Conservation (phyloP, 2,797 vertebrate genomes). For the Caiman crocodilus region DNA sequence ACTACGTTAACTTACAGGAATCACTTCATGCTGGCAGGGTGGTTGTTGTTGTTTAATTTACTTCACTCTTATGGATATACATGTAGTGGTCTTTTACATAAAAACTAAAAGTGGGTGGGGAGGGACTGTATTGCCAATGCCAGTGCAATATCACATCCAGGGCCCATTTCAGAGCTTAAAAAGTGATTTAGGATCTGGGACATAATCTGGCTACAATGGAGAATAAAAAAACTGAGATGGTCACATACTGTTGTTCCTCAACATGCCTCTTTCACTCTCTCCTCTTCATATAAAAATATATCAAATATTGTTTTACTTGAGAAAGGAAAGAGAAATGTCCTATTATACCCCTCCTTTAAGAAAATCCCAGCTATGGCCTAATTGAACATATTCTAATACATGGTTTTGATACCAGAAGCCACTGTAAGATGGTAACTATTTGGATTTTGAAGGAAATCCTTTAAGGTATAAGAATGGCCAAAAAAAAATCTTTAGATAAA, state of each 20-base stretch:
- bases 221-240: neutral
- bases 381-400: neutral
- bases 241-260: neutral
- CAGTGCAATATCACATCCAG: neutral
- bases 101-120: neutral
- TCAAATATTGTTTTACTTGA: neutral
- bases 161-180: neutral
- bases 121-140: neutral
- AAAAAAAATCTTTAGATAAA: neutral
- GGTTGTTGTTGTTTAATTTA: neutral
- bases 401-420: neutral
- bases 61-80: neutral
- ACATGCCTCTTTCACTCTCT: neutral
- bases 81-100: neutral
- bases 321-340: neutral
- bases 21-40: neutral
- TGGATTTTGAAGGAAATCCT: neutral
- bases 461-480: neutral
- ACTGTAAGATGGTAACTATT: neutral
- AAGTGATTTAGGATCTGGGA: neutral
- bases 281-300: neutral
- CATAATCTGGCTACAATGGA: neutral
- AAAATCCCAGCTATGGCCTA: neutral
- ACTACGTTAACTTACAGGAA: neutral
- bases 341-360: neutral